A percentile compares a stretch with the other conserved stretches of the same genome.
These are phyloP conservation scores for Triplophysa dalaica DNA, from an alignment of 2,113 vertebrate species.

Conservation along the genomic window DNA sequence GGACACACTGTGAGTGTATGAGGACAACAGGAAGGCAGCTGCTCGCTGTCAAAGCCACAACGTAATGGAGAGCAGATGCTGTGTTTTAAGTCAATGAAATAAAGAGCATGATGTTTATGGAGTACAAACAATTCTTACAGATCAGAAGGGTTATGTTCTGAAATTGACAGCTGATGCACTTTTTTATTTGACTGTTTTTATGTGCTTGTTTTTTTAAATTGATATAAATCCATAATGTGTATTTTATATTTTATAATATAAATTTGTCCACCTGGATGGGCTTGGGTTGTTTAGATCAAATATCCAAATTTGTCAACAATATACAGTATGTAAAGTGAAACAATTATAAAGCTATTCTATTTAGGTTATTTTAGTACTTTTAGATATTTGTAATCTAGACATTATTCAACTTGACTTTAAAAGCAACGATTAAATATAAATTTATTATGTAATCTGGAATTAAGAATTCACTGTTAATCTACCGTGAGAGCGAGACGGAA, in stretches of 20 bases:
- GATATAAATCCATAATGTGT: too few relatives aligned
- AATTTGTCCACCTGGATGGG: neutral
- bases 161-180: too few relatives aligned
- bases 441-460: neutral
- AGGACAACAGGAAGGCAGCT: constrained; percentile 38
- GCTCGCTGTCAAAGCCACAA: neutral
- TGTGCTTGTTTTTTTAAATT: too few relatives aligned
- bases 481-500: neutral
- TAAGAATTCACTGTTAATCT: neutral
- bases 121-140: neutral
- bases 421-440: neutral
- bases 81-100: neutral
- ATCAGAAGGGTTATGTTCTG: too few relatives aligned
- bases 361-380: neutral
- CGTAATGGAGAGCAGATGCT: neutral
- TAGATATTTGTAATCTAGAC: neutral
- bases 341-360: neutral
- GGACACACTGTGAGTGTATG: constrained; percentile 57
- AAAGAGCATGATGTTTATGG: neutral
- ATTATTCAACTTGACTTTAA: neutral
- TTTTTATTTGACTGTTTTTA: too few relatives aligned
- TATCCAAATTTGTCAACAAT: neutral
- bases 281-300: too few relatives aligned
- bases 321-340: neutral
- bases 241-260: neutral